Base-by-base conservation (phyloP, 2,113 vertebrate species). In the Crotalus tigris region DNA sequence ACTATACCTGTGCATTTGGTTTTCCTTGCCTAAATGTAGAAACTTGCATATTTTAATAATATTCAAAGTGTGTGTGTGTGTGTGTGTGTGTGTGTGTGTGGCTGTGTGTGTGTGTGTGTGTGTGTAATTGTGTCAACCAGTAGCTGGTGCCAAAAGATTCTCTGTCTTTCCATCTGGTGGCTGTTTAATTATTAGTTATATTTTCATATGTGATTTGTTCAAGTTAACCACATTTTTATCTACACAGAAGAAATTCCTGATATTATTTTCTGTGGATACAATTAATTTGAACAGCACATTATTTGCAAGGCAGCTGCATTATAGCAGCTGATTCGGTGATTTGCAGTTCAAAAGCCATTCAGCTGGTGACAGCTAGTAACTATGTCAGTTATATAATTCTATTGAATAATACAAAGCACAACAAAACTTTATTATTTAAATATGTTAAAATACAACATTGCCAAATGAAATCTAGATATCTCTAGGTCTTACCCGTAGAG, bases 361-460 rank as follows among this genome's bases (percentile, higher is more conserved):
- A 89, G 61, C 88, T 44, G 24, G n/a, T 58, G 61, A 85, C 61
- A 92, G 69, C 19, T 26, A 39, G 39, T 59, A 55, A 92, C 54
- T 19, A 59, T 85, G 6, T 69, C 26, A 49, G 87, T 85, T 89
- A 85, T 51, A 11, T 85, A 46, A 23, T 46, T 44, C 26, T 61
- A 19, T 44, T 44, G 8, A 17, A 26, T 33, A 85, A 58, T 85
- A 59, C 69, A 90, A 59, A 89, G 11, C 53, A 90, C 69, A 89
- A 92, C 26, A 58, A 85, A 90, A 44, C 29, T 90, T 61, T 92
- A 55, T 90, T 92, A 90, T 59, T 33, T 75, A 75, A 33, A 17
- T 5, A 75, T 2, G 33, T 33, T 75, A 75, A 91, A 55, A 85
- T 57, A 46, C 19, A 46, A 46, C 33, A 19, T 85, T 44, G 33